A percentile compares a stretch with the other conserved stretches of the same genome.
phyloP scores from a whole-genome alignment of 1,140 invertebrate species.

The Solen grandis region DNA sequence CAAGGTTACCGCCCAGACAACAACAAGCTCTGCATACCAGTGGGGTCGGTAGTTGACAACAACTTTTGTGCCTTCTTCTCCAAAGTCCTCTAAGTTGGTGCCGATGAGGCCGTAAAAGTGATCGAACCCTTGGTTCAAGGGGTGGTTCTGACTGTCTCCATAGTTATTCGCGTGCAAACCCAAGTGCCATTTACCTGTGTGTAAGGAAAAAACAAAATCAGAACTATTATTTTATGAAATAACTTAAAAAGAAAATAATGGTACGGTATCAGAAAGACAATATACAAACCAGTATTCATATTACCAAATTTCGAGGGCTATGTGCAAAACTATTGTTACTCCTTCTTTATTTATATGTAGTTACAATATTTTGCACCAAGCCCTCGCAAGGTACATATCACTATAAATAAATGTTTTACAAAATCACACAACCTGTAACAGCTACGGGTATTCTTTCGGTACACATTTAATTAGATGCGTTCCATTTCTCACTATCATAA shows the following conservation, averaged over 20 bases:
- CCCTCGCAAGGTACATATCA: no score
- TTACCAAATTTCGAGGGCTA: neutral
- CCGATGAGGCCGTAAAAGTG: slow-evolving; percentile 82
- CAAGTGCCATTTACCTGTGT: slow-evolving; percentile 82
- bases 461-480: no score
- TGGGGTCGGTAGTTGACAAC: slow-evolving; percentile 42
- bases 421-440: no score
- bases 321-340: no score
- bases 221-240: neutral
- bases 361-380: no score
- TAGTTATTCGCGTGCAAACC: slow-evolving; percentile 76
- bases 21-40: slow-evolving; percentile 41
- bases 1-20: slow-evolving; percentile 27
- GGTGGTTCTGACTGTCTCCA: slow-evolving; percentile 78
- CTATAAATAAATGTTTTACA: neutral
- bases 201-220: neutral
- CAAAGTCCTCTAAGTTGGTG: slow-evolving; percentile 80
- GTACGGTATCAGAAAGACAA: no score
- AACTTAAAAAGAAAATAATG: no score
- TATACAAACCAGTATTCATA: neutral
- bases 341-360: no score
- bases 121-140: slow-evolving; percentile 82
- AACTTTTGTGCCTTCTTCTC: slow-evolving; percentile 64
- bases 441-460: no score
- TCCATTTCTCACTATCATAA: no score